These are phyloP conservation scores for Columbina picui DNA, from an alignment of 2,113 vertebrate species.

Conservation along the genomic window DNA sequence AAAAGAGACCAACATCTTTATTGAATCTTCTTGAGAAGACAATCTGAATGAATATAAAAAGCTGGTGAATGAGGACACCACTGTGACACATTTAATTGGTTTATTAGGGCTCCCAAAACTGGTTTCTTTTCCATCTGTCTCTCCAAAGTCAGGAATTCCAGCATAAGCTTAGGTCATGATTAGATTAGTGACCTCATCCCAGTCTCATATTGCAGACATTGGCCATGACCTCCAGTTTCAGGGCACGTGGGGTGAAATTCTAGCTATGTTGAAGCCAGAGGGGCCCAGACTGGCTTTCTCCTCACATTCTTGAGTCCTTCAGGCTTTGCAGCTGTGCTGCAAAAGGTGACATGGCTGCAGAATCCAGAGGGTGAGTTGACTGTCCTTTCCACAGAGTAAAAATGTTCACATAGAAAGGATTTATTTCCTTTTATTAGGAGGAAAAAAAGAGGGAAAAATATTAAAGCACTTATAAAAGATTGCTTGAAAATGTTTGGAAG, in stretches of 20 bases:
- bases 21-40: neutral
- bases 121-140: conserved; percentile 35
- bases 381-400: neutral
- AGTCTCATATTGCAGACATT: conserved; percentile 49
- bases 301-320: conserved; percentile 4
- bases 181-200: conserved; percentile 62
- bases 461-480: neutral
- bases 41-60: neutral
- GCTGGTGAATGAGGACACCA: neutral
- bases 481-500: neutral
- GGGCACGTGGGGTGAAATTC: conserved; percentile 61
- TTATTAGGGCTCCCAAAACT: conserved; percentile 9
- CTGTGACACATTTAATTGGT: neutral
- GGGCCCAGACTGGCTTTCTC: conserved; percentile 29
- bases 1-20: neutral
- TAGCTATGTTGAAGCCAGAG: conserved; percentile 44
- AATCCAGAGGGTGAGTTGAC: neutral
- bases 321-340: conserved; percentile 31
- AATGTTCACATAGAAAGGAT: neutral
- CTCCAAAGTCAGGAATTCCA: conserved; percentile 51
- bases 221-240: conserved; percentile 57
- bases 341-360: neutral
- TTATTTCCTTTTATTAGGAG: neutral
- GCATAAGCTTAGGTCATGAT: conserved; percentile 47
- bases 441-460: rapidly evolving